phyloP scores from a whole-genome alignment of 2,797 vertebrate species.

The Oreochromis grahami region DNA sequence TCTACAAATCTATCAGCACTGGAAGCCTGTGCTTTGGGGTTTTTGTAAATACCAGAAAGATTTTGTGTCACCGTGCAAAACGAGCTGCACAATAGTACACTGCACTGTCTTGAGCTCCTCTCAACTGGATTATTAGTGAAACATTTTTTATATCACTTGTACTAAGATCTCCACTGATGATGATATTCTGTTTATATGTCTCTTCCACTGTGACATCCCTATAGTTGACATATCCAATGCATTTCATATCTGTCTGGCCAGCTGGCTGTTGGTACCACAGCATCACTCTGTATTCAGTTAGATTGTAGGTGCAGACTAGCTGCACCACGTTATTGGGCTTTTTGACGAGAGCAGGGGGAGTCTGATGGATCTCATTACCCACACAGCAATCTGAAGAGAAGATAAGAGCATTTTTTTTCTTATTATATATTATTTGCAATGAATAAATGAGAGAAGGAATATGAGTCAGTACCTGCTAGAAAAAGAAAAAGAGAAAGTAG shows the following conservation, averaged over 20 bases:
- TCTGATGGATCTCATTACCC: neutral
- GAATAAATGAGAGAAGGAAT: neutral
- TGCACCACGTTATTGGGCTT: neutral
- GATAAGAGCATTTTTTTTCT: neutral
- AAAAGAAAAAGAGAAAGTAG: neutral
- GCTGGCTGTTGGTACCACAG: conserved; percentile 9
- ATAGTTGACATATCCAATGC: neutral
- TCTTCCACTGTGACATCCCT: neutral
- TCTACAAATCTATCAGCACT: neutral
- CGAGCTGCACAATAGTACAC: conserved; percentile 1
- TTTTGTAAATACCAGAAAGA: neutral
- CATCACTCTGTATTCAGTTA: conserved; percentile 2
- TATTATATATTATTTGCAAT: neutral
- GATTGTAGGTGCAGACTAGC: neutral
- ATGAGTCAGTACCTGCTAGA: neutral
- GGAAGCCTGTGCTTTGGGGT: neutral
- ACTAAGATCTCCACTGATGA: neutral
- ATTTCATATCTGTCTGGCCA: neutral
- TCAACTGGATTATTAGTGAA: neutral
- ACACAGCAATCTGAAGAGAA: neutral
- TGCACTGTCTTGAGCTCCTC: neutral
- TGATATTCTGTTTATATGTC: neutral
- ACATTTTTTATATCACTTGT: neutral
- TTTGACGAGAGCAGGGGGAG: neutral
- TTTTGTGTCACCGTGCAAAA: neutral